Evolutionary conservation across 2,113 vertebrate species (phyloP), one percentile per base, ranked within the genome.

Genomic region (Rhabdornis inornatus): DNA sequence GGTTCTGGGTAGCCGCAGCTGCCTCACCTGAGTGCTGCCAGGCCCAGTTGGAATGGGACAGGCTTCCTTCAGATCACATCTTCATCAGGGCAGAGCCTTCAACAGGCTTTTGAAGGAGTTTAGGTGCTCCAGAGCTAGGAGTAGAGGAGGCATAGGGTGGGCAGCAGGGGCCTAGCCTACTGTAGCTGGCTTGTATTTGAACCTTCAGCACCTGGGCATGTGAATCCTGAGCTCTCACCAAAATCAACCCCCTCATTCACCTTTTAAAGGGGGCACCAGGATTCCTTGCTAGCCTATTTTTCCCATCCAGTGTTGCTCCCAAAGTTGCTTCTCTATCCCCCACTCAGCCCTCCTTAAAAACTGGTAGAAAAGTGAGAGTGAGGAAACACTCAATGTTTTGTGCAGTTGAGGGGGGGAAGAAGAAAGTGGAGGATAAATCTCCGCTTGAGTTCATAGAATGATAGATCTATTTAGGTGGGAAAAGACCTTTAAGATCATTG

Each of bases 21-120:
- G 11, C 18, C 49, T 83, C 7, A 0, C 27, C 60, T 27, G 30
- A 6, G 45, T 7, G 2, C 31, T 9, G 5, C 35, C 8, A 0
- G 1, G 60, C 60, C 35, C 23, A 27, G 7, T 1, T 1, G 0
- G 40, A 11, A 13, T 0, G 0, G 23, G 6, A 31, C 16, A 13
- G 5, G 23, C 21, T 24, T 27, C 57, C 42, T 33, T 16, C 2
- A 0, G 0, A 0, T 7, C 6, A 1, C 25, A 30, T 9, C 27
- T 28, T 25, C 33, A 52, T 6, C 23, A 5, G 9, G 40, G 8
- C 52, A 53, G 35, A 63, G 37, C 39, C 56, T 28, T 61, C 21
- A 6, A 16, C 47, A 31, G 16, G 31, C 15, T 40, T 52, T 37
- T 42, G 5, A 61, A 30, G 3, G 15, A 53, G 6, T 6, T 31